Conservation (phyloP, 2,888 invertebrate species). For the Stramonita haemastoma region DNA sequence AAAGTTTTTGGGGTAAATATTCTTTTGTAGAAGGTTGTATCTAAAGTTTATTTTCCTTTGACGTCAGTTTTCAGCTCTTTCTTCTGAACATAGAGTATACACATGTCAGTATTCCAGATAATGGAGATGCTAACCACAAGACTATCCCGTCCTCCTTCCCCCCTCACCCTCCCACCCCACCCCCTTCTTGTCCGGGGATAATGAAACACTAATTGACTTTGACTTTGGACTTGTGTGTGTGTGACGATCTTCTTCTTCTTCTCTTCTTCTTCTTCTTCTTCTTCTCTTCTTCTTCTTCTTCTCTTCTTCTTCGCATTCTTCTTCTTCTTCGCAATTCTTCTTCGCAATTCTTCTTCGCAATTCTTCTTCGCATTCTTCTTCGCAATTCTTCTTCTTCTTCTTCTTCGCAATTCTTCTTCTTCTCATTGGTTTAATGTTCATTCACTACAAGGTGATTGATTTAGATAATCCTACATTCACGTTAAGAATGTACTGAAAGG, state of each 20-base stretch:
- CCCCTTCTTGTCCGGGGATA: neutral
- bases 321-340: too few species aligned
- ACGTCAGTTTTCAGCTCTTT: neutral
- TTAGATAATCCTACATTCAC: too few species aligned
- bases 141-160: too few species aligned
- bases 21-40: neutral
- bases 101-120: neutral
- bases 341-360: too few species aligned
- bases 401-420: too few species aligned
- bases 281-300: neutral
- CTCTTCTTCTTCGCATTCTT: too few species aligned
- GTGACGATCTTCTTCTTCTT: neutral
- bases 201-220: neutral
- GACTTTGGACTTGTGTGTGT: neutral
- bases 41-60: neutral
- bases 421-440: too few species aligned
- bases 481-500: too few species aligned
- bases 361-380: too few species aligned
- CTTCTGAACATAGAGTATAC: neutral
- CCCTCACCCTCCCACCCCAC: neutral
- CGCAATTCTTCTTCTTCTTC: too few species aligned
- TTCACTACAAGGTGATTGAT: too few species aligned
- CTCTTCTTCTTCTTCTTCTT: neutral
- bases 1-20: constrained; percentile 9
- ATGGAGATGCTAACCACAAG: neutral